Percentiles rank a stretch among this genome's conserved stretches.
These are phyloP conservation scores for Trichonephila inaurata DNA, from an alignment of 1,140 invertebrate species.

Conservation along the genomic window DNA sequence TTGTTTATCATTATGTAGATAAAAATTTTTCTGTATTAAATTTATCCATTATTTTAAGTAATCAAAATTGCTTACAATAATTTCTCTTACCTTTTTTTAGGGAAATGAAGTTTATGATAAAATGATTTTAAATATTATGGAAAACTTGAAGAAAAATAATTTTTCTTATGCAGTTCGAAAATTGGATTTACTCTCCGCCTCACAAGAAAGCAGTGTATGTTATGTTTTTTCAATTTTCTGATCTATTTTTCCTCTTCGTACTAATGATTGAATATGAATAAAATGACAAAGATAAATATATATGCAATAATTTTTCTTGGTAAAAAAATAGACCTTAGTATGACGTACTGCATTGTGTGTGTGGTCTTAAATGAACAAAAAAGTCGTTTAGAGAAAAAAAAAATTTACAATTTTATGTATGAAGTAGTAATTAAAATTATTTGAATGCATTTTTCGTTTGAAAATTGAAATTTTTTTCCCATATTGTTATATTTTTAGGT, in stretches of 20 bases:
- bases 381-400: no score
- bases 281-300: no score
- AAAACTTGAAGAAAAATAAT: conserved; percentile 3
- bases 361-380: no score
- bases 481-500: not conserved
- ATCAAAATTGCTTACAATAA: no score
- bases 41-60: no score
- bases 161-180: conserved; percentile 17
- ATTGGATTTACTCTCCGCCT: not conserved
- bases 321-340: no score
- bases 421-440: not conserved
- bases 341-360: no score
- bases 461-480: not conserved
- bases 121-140: conserved; percentile 11
- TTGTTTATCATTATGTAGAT: no score
- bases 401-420: no score
- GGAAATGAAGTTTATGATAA: conserved; percentile 48
- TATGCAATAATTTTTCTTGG: no score
- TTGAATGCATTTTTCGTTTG: not conserved
- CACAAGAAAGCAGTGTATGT: not conserved
- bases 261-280: not conserved
- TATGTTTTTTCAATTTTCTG: not conserved
- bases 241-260: not conserved
- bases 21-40: no score
- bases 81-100: not conserved